Percentiles rank a stretch among this genome's conserved stretches.
Evolutionary conservation across 2,113 vertebrate species (phyloP).

Genomic region (Proterorhinus semilunaris): DNA sequence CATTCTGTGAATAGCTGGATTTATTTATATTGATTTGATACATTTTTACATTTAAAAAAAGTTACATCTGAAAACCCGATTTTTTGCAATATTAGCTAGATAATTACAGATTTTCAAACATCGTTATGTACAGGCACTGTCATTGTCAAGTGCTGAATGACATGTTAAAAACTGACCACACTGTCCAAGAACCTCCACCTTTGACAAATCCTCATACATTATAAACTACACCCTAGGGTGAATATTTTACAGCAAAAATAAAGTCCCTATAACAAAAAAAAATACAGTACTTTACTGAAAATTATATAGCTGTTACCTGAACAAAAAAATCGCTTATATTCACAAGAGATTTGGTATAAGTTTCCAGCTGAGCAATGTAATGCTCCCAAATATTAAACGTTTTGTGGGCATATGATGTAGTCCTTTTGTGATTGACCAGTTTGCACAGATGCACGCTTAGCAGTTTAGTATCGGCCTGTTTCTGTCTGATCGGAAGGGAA

Average conservation of each 20-base stretch:
- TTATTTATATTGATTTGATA: neutral
- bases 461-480: slow-evolving; percentile 67
- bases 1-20: slow-evolving; percentile 1
- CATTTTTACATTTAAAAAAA: neutral
- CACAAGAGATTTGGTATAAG: neutral
- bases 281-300: neutral
- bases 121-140: neutral
- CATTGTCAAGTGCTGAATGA: neutral
- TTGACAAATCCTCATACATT: slow-evolving; percentile 13
- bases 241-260: slow-evolving; percentile 16
- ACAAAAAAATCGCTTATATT: neutral
- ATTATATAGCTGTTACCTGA: neutral
- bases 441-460: slow-evolving; percentile 27
- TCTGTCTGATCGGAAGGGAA: slow-evolving; percentile 66
- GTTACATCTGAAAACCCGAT: neutral
- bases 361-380: neutral
- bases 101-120: neutral
- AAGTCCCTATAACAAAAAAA: neutral
- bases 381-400: neutral
- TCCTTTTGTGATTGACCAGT: neutral
- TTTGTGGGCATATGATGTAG: neutral
- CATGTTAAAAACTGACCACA: neutral
- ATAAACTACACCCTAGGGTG: slow-evolving; percentile 1
- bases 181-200: neutral
- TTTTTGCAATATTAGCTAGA: neutral